These are phyloP conservation scores for Samia ricini DNA, from an alignment of 1,140 invertebrate genomes.

Conservation along the genomic window DNA sequence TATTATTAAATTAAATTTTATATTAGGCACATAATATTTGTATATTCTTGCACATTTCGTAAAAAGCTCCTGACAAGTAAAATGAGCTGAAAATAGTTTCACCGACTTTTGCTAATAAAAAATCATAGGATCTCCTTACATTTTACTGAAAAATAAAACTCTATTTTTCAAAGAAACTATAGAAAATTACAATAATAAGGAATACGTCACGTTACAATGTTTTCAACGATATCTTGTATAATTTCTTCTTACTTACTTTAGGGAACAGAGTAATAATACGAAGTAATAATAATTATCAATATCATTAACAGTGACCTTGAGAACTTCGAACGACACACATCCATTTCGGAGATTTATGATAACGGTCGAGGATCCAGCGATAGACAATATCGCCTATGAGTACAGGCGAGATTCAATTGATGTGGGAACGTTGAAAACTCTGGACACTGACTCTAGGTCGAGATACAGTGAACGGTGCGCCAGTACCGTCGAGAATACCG, in stretches of 20 bases:
- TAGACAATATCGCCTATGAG: conserved; percentile 43
- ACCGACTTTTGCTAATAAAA: background rate
- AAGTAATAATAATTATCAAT: background rate
- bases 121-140: background rate
- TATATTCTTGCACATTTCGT: no score
- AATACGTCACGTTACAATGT: no score
- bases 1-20: no score
- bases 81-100: background rate
- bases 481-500: conserved; percentile 58
- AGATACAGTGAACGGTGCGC: conserved; percentile 58
- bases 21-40: no score
- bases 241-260: no score
- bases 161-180: no score
- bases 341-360: conserved; percentile 67
- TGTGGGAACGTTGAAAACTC: conserved; percentile 56
- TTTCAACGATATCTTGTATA: no score
- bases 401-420: conserved; percentile 34
- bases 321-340: conserved; percentile 27
- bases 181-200: no score
- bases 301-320: conserved; percentile 39
- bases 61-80: no score
- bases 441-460: conserved; percentile 41
- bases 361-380: conserved; percentile 56
- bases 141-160: conserved; percentile 7
- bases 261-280: no score